These are phyloP conservation scores for Centruroides sculpturatus DNA, from an alignment of 1,140 invertebrate genomes.

Conservation along the genomic window DNA sequence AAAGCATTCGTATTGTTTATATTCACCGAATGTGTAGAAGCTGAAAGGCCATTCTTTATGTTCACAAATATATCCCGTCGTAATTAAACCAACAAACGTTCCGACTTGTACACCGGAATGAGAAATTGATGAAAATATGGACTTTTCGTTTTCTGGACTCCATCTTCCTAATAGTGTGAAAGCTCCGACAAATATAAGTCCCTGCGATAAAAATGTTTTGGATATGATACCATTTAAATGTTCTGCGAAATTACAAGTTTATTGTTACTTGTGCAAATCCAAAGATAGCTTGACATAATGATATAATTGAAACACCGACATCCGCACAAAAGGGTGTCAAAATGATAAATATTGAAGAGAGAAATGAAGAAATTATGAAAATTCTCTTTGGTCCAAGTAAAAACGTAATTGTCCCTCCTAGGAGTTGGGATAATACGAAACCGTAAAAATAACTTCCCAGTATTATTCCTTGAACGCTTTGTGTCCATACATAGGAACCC, in stretches of 20 bases:
- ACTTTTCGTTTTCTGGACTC: neutral
- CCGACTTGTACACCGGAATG: slow-evolving; percentile 1
- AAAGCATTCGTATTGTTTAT: no score
- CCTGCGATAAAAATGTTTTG: neutral
- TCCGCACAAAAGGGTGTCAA: slow-evolving; percentile 51
- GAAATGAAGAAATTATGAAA: slow-evolving; percentile 61
- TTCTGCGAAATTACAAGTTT: no score
- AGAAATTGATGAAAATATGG: neutral
- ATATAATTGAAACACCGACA: slow-evolving; percentile 25
- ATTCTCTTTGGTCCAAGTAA: slow-evolving; percentile 66
- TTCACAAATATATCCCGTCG: slow-evolving; percentile 9
- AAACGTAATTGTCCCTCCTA: slow-evolving; percentile 60
- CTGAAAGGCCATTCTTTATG: slow-evolving; percentile 13
- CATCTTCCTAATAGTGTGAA: neutral
- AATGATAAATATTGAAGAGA: slow-evolving; percentile 63
- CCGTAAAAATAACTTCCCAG: slow-evolving; percentile 73
- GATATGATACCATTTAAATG: no score
- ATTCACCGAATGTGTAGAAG: slow-evolving; percentile 15
- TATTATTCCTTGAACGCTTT: slow-evolving; percentile 59
- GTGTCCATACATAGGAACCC: slow-evolving; percentile 62
- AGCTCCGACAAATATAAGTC: neutral
- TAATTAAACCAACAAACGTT: slow-evolving; percentile 2
- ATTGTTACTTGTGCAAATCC: slow-evolving; percentile 27
- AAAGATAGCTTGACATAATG: slow-evolving; percentile 27
- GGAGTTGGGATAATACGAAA: slow-evolving; percentile 63